These are phyloP conservation scores for Trichacis sp. DNA, from an alignment of 2,888 invertebrate genomes.

Conservation along the genomic window DNA sequence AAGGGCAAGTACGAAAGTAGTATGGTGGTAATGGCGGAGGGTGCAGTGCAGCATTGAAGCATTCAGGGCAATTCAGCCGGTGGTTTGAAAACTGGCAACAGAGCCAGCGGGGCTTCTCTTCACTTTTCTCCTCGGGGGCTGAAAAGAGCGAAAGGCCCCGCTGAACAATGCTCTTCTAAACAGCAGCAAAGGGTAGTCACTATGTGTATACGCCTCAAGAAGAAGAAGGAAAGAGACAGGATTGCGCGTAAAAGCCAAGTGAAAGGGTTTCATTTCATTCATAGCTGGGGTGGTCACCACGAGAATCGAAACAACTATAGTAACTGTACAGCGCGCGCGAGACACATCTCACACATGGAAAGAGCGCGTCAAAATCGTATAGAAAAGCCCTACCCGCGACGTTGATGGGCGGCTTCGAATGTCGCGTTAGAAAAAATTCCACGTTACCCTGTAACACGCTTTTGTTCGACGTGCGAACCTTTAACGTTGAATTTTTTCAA, in stretches of 20 bases:
- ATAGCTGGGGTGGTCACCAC: constrained; percentile 55
- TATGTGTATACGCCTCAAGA: no score
- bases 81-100: constrained; percentile 54
- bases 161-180: constrained; percentile 57
- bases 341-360: constrained; percentile 36
- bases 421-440: constrained; percentile 51
- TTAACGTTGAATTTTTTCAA: no score
- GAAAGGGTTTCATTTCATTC: no score
- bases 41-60: constrained; percentile 46
- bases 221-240: constrained; percentile 21
- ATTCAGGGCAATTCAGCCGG: no score
- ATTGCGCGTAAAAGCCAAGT: constrained; percentile 47
- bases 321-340: no score
- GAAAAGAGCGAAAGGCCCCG: constrained; percentile 54
- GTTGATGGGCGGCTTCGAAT: constrained; percentile 55
- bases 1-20: constrained; percentile 38
- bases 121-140: constrained; percentile 50
- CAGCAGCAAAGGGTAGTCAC: constrained; percentile 57
- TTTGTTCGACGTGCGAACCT: constrained; percentile 36
- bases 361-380: constrained; percentile 44
- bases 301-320: constrained; percentile 34
- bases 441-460: constrained; percentile 47
- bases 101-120: constrained; percentile 60
- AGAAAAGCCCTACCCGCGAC: constrained; percentile 56
- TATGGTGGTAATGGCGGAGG: no score